Conservation (phyloP, 2,797 vertebrate species). For the Dromococcyx pavoninus region DNA sequence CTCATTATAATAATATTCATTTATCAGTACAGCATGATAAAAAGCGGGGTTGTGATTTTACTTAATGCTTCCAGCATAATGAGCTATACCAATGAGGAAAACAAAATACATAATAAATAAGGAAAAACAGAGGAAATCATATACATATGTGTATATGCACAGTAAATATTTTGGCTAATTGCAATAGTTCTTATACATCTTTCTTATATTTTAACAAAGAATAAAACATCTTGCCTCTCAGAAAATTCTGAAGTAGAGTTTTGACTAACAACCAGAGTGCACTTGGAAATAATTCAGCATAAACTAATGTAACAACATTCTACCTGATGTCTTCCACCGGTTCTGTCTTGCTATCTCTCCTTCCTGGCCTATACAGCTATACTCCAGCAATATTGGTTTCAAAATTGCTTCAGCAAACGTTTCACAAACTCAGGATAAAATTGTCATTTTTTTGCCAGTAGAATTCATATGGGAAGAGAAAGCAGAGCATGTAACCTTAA, state of each 20-base stretch:
- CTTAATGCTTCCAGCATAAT: neutral
- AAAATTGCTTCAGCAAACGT: neutral
- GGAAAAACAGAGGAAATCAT: neutral
- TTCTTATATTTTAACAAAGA: neutral
- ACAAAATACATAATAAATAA: neutral
- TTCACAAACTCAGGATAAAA: neutral
- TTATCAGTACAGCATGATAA: neutral
- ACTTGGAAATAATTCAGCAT: neutral
- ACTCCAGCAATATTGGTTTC: neutral
- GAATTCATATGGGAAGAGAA: fast-evolving
- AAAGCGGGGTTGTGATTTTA: neutral
- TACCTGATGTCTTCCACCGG: fast-evolving
- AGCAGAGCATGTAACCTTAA: neutral
- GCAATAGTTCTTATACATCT: neutral
- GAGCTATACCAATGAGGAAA: neutral
- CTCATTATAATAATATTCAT: neutral
- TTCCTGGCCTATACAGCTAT: neutral
- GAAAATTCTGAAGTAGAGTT: neutral
- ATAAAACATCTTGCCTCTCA: neutral
- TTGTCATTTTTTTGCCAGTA: neutral
- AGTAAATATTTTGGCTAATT: neutral
- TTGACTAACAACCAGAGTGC: neutral
- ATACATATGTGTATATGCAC: neutral
- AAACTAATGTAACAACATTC: neutral
- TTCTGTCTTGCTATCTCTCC: neutral